Percentiles rank a stretch among this genome's conserved stretches.
These are phyloP conservation scores for Creontiades dilutus DNA, from an alignment of 2,888 invertebrate genomes.

Conservation along the genomic window DNA sequence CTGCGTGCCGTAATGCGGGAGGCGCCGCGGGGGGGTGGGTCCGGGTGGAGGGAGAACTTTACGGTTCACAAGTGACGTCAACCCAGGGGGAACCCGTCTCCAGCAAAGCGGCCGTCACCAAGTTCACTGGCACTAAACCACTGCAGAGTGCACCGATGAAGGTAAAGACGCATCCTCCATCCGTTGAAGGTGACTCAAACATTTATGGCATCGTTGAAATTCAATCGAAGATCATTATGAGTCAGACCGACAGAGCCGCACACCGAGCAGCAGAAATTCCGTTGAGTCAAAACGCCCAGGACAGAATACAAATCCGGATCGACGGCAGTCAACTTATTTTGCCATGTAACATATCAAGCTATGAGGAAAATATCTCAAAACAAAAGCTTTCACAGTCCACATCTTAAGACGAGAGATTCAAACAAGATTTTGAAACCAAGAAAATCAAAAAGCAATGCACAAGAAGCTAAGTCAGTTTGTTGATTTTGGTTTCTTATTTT, in stretches of 20 bases:
- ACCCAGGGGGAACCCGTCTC: neutral
- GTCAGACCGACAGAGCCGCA: neutral
- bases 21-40: conserved; percentile 35
- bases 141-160: neutral
- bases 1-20: conserved; percentile 37
- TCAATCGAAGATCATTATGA: neutral
- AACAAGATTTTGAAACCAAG: too few species aligned
- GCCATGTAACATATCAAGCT: too few species aligned
- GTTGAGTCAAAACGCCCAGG: too few species aligned
- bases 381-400: too few species aligned
- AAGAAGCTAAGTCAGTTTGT: too few species aligned
- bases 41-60: conserved; percentile 42
- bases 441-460: too few species aligned
- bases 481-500: too few species aligned
- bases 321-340: too few species aligned
- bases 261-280: too few species aligned
- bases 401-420: too few species aligned
- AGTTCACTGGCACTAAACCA: conserved; percentile 28
- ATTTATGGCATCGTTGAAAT: neutral
- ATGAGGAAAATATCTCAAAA: too few species aligned
- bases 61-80: conserved; percentile 35
- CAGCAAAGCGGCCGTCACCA: conserved; percentile 9
- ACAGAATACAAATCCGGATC: too few species aligned
- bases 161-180: neutral
- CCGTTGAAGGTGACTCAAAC: neutral